Evolutionary conservation across 2,113 vertebrate species (phyloP).

Genomic region (Ophthalmolycus amberensis): DNA sequence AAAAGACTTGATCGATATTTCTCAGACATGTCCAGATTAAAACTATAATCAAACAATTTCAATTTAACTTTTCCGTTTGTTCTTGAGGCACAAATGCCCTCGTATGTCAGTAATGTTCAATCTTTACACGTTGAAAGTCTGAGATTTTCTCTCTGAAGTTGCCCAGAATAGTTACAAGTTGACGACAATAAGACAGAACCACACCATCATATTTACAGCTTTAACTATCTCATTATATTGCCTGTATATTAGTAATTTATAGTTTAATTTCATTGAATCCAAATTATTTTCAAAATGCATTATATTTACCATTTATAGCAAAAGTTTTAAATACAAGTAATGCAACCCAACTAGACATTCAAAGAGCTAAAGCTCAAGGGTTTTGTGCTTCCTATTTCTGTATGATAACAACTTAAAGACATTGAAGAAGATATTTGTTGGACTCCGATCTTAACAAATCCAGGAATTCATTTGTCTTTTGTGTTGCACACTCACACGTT

Average conservation of each 20-base stretch:
- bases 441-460: neutral
- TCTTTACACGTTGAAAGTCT: neutral
- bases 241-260: neutral
- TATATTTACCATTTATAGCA: neutral
- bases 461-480: conserved; percentile 13
- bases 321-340: neutral
- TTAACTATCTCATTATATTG: neutral
- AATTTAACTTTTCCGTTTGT: neutral
- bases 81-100: neutral
- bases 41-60: conserved; percentile 29
- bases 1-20: conserved; percentile 34
- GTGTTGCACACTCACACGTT: neutral
- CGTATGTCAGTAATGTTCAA: neutral
- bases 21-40: conserved; percentile 52
- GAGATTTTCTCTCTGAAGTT: neutral
- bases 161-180: neutral
- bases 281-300: neutral
- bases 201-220: neutral
- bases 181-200: neutral
- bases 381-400: neutral
- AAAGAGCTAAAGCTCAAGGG: neutral
- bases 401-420: neutral
- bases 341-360: neutral
- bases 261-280: neutral
- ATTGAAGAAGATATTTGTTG: neutral